phyloP scores from a whole-genome alignment of 2,888 invertebrate species.

The Lapara coniferarum region DNA sequence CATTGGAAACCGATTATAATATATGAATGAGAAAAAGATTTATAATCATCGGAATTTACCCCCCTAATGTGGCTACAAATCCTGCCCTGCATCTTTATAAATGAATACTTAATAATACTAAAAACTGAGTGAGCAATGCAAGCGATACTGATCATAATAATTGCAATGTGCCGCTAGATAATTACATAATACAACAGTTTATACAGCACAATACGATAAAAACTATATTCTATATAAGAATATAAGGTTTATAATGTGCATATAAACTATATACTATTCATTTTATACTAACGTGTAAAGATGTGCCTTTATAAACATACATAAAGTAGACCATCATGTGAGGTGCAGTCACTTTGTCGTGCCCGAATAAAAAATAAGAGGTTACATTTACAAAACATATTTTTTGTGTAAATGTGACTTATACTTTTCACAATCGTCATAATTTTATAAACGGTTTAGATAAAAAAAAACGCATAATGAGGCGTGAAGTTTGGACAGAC shows the following conservation, averaged over 20 bases:
- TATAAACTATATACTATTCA: neutral
- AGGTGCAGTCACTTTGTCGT: too few species aligned
- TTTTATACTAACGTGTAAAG: neutral
- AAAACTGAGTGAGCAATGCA: neutral
- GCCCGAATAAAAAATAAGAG: too few species aligned
- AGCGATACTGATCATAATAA: conserved; percentile 1
- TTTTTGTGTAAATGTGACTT: too few species aligned
- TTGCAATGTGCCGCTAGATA: conserved; percentile 1
- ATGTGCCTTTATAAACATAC: neutral
- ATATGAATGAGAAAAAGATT: neutral
- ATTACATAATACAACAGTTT: neutral
- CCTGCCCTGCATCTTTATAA: neutral
- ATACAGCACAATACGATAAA: neutral
- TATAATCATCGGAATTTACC: neutral
- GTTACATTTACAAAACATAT: too few species aligned
- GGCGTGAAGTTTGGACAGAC: too few species aligned
- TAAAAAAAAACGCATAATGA: too few species aligned
- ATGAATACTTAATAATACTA: neutral
- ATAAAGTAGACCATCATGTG: too few species aligned
- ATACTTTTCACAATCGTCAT: too few species aligned
- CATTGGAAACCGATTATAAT: too few species aligned
- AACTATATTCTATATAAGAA: neutral
- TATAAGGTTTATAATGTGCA: neutral
- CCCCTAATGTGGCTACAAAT: neutral
- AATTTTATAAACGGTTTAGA: too few species aligned